These are phyloP conservation scores for Chanos chanos DNA, from an alignment of 2,797 vertebrate species.

Conservation along the genomic window DNA sequence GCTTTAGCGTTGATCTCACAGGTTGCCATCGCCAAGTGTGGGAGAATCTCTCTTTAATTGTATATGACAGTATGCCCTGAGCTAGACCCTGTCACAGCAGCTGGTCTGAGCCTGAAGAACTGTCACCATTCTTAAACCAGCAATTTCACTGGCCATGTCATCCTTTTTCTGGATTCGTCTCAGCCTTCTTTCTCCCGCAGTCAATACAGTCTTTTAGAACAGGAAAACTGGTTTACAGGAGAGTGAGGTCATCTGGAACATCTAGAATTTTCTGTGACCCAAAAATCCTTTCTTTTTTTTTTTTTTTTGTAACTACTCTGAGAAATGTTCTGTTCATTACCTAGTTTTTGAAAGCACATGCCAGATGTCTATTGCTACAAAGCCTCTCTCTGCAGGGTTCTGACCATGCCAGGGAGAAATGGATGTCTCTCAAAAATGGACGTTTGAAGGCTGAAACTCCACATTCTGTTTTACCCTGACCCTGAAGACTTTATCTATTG, in stretches of 20 bases:
- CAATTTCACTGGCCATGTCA: too few relatives aligned
- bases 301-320: conserved; percentile 15
- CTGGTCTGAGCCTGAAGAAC: too few relatives aligned
- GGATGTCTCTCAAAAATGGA: conserved; percentile 35
- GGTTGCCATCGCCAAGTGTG: conserved; percentile 16
- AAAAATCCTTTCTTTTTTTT: too few relatives aligned
- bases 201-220: too few relatives aligned
- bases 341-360: too few relatives aligned
- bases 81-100: too few relatives aligned
- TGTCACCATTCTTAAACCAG: too few relatives aligned
- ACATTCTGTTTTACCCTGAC: conserved; percentile 16
- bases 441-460: conserved; percentile 21
- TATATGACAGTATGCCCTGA: too few relatives aligned
- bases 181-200: too few relatives aligned
- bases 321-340: conserved; percentile 13
- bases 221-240: too few relatives aligned
- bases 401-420: conserved; percentile 31
- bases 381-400: conserved; percentile 32
- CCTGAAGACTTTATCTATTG: conserved; percentile 20
- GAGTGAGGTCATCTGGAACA: neutral
- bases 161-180: too few relatives aligned
- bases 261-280: neutral
- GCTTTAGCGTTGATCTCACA: conserved; percentile 11
- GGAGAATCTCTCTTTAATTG: neutral
- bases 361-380: conserved; percentile 34